A percentile compares a stretch with the other conserved stretches of the same genome.
These are phyloP conservation scores for Hydrolagus colliei DNA, from an alignment of 2,797 vertebrate species.

Conservation along the genomic window DNA sequence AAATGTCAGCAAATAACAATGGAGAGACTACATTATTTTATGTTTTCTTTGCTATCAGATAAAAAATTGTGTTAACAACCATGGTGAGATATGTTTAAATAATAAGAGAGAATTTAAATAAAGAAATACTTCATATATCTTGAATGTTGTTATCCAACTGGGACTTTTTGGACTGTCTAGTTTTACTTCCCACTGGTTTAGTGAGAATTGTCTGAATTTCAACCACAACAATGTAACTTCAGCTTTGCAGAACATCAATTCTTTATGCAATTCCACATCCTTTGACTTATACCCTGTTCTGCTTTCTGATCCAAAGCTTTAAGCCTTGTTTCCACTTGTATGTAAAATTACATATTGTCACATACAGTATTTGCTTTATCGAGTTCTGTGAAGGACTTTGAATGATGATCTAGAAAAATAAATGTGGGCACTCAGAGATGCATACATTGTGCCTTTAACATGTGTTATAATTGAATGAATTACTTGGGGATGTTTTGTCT, in stretches of 20 bases:
- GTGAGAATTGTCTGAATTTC: neutral
- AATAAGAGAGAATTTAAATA: no score
- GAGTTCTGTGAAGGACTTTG: neutral
- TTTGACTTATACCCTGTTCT: neutral
- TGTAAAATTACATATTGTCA: neutral
- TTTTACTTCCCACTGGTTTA: conserved; percentile 13
- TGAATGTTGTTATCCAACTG: no score
- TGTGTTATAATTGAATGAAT: no score
- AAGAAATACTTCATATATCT: no score
- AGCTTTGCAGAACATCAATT: neutral
- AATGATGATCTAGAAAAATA: neutral
- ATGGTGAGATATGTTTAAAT: no score
- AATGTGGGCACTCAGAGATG: no score
- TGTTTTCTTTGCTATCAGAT: no score
- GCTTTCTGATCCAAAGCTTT: neutral
- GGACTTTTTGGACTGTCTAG: neutral
- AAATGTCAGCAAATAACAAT: no score
- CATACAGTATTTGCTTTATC: neutral
- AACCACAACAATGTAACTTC: neutral
- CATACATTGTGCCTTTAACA: no score
- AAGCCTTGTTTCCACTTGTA: neutral
- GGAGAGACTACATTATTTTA: no score
- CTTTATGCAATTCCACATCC: neutral
- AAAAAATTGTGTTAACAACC: no score
- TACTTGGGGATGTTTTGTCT: no score